Evolutionary conservation across 2,888 invertebrate genomes (phyloP), one percentile per base, ranked within the genome.

Genomic region (Metacarcinus magister): DNA sequence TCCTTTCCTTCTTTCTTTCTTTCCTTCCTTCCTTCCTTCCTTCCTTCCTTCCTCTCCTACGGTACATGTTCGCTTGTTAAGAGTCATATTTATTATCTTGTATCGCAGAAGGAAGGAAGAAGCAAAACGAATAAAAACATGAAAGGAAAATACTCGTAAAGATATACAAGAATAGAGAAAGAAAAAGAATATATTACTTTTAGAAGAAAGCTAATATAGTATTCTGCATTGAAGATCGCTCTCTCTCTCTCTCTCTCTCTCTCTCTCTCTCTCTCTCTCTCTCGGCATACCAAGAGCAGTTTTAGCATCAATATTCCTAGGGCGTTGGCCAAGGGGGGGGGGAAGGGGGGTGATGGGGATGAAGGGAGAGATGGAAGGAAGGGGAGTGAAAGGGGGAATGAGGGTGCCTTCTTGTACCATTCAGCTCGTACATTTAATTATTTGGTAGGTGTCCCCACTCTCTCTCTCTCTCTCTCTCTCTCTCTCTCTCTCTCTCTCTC

Each of bases 191-290:
- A 67, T 67, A 28, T 4, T 28, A 28, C 7, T 8, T 32, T 82
- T 32, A 32, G 0, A 32, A 23, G 82, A 32, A 82, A 82, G 13
- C 8, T 32, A 32, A n/a, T 82, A 82, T 67, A 82, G 32, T 7
- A 82, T 32, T 32, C n/a, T 67, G n/a, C 67, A 67, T 54, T 54
- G 54, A 54, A 54, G 19, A 10, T 23, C 67, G 19, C 82, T 32
- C 82, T 82, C 82, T 82, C 82, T 82, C 82, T 82, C 82, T 82
- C 82, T 82, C 82, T 82, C 82, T 82, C 82, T 82, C 82, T 82
- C 82, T 82, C 82, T 82, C 82, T 60, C 75, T 75, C 75, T 75
- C 75, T 75, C 75, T 75, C 75, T 75, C 75, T 75, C 75, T 75
- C 28, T 75, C 28, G 4, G 28, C n/a, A 28, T 28, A 75, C 67